These are phyloP conservation scores for Gobionotothen gibberifrons DNA, from an alignment of 2,797 vertebrate genomes.

Conservation along the genomic window DNA sequence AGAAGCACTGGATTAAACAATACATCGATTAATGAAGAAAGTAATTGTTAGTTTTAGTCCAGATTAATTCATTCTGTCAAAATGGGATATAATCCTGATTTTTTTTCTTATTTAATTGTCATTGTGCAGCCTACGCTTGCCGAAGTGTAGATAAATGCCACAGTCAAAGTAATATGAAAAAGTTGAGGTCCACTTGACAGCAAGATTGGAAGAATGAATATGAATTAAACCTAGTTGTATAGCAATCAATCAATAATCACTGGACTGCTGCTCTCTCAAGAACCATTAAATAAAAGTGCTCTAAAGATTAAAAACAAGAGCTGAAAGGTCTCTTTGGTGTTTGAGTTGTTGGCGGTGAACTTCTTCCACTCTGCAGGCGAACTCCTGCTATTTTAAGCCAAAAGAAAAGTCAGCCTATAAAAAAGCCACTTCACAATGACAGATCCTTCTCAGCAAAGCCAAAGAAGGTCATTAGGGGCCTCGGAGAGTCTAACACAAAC, in stretches of 20 bases:
- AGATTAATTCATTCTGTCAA: background rate
- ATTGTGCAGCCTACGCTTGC: background rate
- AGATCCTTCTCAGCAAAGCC: constrained; percentile 46
- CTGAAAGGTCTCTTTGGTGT: background rate
- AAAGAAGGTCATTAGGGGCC: constrained; percentile 50
- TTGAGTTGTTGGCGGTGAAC: constrained; percentile 7
- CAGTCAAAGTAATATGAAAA: background rate
- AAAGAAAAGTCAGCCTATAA: constrained; percentile 58
- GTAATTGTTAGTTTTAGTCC: background rate
- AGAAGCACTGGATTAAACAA: background rate
- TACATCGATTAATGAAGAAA: background rate
- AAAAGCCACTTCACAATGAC: constrained; percentile 59
- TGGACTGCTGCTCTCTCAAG: background rate
- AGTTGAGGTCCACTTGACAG: background rate
- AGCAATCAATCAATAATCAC: background rate
- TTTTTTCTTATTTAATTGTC: constrained; percentile 1
- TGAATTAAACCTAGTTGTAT: background rate
- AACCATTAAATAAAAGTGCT: background rate
- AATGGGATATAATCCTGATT: background rate
- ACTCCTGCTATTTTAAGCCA: constrained; percentile 62
- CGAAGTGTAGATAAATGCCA: background rate
- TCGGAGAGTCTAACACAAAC: constrained; percentile 41
- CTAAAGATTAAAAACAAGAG: constrained; percentile 13
- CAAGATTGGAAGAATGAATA: background rate
- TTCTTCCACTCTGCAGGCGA: constrained; percentile 27